Percentiles rank a stretch among this genome's conserved stretches.
phyloP scores from a whole-genome alignment of 64 coral and sea anemone genomes.

The Stichodactyla helianthus region DNA sequence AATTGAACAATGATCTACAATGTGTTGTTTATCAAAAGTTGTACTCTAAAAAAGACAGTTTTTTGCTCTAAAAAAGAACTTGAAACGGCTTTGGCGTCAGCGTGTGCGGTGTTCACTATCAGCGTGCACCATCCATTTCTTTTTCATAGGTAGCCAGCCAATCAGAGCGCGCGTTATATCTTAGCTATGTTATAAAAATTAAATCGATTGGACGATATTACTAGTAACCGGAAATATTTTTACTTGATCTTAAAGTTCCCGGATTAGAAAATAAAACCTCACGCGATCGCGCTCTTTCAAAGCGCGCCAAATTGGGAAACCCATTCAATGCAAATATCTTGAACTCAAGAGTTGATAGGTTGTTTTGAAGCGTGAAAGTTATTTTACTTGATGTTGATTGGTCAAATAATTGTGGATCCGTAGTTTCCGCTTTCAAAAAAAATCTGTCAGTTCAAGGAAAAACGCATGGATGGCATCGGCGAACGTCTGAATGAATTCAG shows the following conservation, averaged over 20 bases:
- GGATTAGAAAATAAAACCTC: neutral
- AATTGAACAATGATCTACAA: no score
- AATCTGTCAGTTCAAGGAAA: neutral
- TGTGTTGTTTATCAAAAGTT: no score
- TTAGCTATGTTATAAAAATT: no score
- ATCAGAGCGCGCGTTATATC: no score
- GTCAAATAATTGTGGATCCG: neutral
- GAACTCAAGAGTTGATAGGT: conserved; percentile 6
- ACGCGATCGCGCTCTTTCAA: neutral
- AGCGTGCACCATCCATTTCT: no score
- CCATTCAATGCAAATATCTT: conserved; percentile 17
- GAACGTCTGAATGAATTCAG: neutral
- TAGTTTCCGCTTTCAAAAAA: conserved; percentile 22
- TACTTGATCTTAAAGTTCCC: neutral
- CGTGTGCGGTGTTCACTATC: no score
- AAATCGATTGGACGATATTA: no score
- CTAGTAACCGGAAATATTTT: no score
- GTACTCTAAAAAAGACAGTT: no score
- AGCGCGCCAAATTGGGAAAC: conserved; percentile 39
- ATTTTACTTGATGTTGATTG: conserved; percentile 30
- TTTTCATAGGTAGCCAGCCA: no score
- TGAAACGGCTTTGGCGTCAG: no score
- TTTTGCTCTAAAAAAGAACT: no score
- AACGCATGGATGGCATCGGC: neutral
- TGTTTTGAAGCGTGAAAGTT: conserved; percentile 4